Percentiles rank a stretch among this genome's conserved stretches.
Evolutionary conservation across 2,113 vertebrate species (phyloP).

Genomic region (Boulengeromyrus knoepffleri): DNA sequence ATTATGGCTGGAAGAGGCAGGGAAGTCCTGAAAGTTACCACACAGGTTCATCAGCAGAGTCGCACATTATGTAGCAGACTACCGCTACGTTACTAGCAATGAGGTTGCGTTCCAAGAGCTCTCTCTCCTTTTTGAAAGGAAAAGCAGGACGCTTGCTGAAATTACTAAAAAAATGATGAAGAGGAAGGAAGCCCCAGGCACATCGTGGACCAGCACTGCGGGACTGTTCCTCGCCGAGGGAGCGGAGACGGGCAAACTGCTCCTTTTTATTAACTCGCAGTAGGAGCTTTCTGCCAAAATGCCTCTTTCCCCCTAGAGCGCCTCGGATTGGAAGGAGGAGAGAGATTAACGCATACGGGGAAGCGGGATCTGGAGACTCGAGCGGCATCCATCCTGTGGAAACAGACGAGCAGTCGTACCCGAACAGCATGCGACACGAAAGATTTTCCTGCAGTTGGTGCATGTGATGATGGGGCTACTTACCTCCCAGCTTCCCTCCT

Average conservation of each 20-base stretch:
- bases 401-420: background rate
- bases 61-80: background rate
- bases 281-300: background rate
- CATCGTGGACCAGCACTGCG: background rate
- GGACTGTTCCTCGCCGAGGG: background rate
- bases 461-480: background rate
- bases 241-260: background rate
- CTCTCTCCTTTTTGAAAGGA: background rate
- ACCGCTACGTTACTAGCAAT: background rate
- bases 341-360: background rate
- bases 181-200: background rate
- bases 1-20: background rate
- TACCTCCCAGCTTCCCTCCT: background rate
- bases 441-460: background rate
- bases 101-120: background rate
- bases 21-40: background rate
- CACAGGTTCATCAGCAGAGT: background rate
- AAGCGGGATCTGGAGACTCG: background rate
- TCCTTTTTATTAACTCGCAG: slow-evolving; percentile 7
- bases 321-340: background rate
- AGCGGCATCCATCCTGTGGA: background rate
- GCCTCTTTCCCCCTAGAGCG: background rate
- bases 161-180: background rate
- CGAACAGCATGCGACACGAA: background rate
- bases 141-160: background rate